Percentiles rank a stretch among this genome's conserved stretches.
These are phyloP conservation scores for Eidolon dupreanum DNA, from an alignment of 2,797 vertebrate species.

Conservation along the genomic window DNA sequence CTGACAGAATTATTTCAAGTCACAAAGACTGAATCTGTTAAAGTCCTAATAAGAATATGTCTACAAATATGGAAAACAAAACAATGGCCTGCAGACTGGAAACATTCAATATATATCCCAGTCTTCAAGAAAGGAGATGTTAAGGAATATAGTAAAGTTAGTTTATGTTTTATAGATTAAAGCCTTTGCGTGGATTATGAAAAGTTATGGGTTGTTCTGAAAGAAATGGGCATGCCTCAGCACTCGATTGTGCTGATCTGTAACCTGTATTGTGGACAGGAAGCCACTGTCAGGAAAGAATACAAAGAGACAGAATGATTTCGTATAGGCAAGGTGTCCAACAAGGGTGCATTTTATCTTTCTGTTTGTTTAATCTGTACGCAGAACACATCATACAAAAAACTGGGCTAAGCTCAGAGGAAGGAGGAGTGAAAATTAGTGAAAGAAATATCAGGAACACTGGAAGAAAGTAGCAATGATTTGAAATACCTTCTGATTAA, in stretches of 20 bases:
- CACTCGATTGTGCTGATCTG: not conserved
- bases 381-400: not conserved
- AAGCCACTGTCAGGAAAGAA: not conserved
- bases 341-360: not conserved
- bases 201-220: not conserved
- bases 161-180: not conserved
- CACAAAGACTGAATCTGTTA: not conserved
- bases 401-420: not conserved
- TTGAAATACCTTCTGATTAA: not conserved
- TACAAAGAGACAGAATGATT: not conserved
- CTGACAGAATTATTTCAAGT: not conserved
- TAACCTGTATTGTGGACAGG: no score
- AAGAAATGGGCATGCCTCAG: not conserved
- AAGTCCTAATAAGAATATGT: not conserved
- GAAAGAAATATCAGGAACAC: not conserved
- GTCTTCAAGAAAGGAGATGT: not conserved
- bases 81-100: not conserved
- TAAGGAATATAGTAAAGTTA: not conserved
- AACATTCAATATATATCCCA: not conserved
- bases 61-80: not conserved
- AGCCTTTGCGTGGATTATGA: not conserved
- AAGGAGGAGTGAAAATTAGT: not conserved
- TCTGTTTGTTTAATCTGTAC: not conserved
- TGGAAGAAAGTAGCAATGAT: not conserved
- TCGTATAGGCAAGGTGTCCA: not conserved